Evolutionary conservation across 2,113 vertebrate species (phyloP), one percentile per base, ranked within the genome.

Genomic region (Phoenicopterus ruber): DNA sequence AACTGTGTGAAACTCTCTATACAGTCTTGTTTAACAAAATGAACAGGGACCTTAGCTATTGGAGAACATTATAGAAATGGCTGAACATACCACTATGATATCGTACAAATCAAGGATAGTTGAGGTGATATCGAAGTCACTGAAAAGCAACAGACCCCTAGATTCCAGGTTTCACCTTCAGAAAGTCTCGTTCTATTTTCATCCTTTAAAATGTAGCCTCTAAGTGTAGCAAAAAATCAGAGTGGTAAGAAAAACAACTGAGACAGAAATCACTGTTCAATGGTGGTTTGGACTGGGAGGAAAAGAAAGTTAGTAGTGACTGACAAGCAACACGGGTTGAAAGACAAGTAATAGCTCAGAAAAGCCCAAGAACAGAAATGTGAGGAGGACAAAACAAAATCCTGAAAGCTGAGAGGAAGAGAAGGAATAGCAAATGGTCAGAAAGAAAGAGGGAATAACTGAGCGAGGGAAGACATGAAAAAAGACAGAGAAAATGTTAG

Each of bases 21-120:
- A 31, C 2, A 62, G 12, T 49, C 24, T 36, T 34, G 6, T 46
- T 87, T n/a, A 77, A 72, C 10, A 70, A 86, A 82, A 67, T 40
- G 0, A 76, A 36, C 1, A 1, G 3, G 5, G 20, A 54, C 11
- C 40, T 73, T 24, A 40, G 7, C 15, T 87, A 8, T 26, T 46
- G 44, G 11, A 70, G n/a, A 69, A 42, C 31, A 34, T 49, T 15
- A 40, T 1, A 84, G 13, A 73, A 90, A 74, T 9, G 7, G 15
- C 3, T 61, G 10, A 61, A 46, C 2, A 7, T 32, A 34, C 14
- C 7, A 59, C 19, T 65, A 7, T 21, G 12, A 10, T 36, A 49
- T 4, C 54, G 10, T 49, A 65, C 0, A 6, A 58, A 54, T 46
- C 17, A 46, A 11, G 17, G 2, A 20, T 29, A 46, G 13, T 2